phyloP scores from a whole-genome alignment of 2,888 invertebrate genomes.

The Dioctria rufipes region DNA sequence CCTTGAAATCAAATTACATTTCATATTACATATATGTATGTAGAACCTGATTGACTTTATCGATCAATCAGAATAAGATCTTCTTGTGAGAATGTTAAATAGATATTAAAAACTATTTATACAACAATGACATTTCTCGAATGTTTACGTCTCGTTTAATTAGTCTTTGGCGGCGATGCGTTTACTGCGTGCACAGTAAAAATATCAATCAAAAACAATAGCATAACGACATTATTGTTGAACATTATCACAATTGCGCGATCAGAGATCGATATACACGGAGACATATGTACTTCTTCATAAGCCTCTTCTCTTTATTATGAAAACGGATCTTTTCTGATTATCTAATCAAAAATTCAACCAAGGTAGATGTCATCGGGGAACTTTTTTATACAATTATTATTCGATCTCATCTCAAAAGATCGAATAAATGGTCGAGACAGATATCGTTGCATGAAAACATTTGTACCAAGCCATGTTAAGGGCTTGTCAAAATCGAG shows the following conservation, averaged over 20 bases:
- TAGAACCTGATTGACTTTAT: constrained; percentile 39
- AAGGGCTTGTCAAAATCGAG: constrained; percentile 50
- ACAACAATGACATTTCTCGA: constrained; percentile 52
- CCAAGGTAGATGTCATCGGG: constrained; percentile 56
- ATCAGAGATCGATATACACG: not conserved
- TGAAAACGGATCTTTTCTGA: constrained; percentile 17
- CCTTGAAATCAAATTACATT: constrained; percentile 47
- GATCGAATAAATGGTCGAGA: constrained; percentile 24
- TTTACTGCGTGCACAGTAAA: not conserved
- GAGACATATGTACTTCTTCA: not conserved
- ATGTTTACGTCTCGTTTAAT: constrained; percentile 54
- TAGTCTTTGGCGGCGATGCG: constrained; percentile 38
- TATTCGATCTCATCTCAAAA: not conserved
- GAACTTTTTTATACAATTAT: constrained; percentile 12
- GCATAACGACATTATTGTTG: constrained; percentile 7
- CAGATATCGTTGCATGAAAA: constrained; percentile 62
- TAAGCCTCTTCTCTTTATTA: not conserved
- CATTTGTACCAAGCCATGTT: constrained; percentile 64
- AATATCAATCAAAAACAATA: constrained; percentile 13
- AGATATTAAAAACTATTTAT: too few species aligned
- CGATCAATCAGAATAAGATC: constrained; percentile 39
- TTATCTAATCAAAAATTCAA: constrained; percentile 58
- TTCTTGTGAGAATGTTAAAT: not conserved
- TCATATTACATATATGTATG: not conserved
- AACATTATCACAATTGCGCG: constrained; percentile 26